phyloP scores from a whole-genome alignment of 2,888 invertebrate genomes.

The Chrysolina oricalcia region DNA sequence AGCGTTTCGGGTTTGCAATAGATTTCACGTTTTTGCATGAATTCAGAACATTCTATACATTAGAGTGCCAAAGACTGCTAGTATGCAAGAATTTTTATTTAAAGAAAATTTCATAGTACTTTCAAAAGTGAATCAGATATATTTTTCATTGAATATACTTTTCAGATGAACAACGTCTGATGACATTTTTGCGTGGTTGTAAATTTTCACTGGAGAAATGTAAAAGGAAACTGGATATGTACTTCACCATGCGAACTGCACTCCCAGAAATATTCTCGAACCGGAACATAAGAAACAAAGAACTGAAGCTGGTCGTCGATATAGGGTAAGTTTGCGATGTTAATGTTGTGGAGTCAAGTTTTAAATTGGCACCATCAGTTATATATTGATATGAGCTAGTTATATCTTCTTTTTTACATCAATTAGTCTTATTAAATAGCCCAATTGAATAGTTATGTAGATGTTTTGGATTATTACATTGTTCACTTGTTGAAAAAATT shows the following conservation, averaged over 20 bases:
- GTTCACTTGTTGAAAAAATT: no score
- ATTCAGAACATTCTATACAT: no score
- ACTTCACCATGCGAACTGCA: conserved; percentile 88
- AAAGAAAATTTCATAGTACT: no score
- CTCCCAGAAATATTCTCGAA: conserved; percentile 88
- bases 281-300: conserved; percentile 82
- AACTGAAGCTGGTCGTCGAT: conserved; percentile 81
- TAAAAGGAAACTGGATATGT: conserved; percentile 90
- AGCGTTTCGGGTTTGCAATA: no score
- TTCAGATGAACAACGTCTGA: conserved; percentile 83
- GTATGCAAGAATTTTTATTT: no score
- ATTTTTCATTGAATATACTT: conserved; percentile 3
- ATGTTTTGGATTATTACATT: no score
- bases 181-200: conserved; percentile 89
- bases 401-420: no score
- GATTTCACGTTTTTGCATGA: no score
- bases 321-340: conserved; percentile 77
- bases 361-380: background rate
- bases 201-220: conserved; percentile 91
- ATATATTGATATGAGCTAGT: background rate
- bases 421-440: no score
- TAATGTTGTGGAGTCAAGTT: background rate
- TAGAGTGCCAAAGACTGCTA: no score
- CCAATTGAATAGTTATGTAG: no score
- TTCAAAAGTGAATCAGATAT: no score